Percentiles rank a stretch among this genome's conserved stretches.
phyloP scores from a whole-genome alignment of 2,888 invertebrate genomes.

The Iphiclides podalirius region DNA sequence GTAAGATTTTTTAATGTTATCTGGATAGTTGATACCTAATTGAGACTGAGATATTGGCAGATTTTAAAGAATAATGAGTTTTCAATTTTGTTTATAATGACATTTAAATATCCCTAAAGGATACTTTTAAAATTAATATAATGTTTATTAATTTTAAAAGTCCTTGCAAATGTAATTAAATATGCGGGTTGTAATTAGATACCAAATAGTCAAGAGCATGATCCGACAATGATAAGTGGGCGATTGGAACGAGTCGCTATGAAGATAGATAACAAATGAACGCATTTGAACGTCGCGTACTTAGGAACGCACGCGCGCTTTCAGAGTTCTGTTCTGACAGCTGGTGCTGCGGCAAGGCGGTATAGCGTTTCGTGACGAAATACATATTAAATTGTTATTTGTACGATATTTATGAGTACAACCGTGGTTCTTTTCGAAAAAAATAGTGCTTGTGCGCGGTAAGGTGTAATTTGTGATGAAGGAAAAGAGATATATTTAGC shows the following conservation, averaged over 20 bases:
- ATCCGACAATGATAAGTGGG: conserved; percentile 13
- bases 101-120: no score
- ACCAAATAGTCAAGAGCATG: conserved; percentile 25
- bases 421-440: conserved; percentile 29
- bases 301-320: conserved; percentile 46
- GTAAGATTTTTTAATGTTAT: no score
- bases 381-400: conserved; percentile 29
- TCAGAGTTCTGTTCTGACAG: conserved; percentile 41
- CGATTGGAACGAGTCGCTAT: conserved; percentile 10
- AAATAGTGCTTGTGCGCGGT: conserved; percentile 42
- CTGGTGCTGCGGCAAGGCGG: conserved; percentile 33
- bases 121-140: no score
- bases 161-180: not conserved
- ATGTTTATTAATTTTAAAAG: no score
- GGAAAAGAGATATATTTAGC: conserved; percentile 42
- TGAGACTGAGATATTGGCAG: no score
- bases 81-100: no score
- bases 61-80: no score
- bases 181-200: conserved; percentile 12
- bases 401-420: conserved; percentile 31
- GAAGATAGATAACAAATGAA: conserved; percentile 32
- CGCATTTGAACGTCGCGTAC: conserved; percentile 32
- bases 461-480: conserved; percentile 54
- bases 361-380: conserved; percentile 27
- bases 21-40: no score